Conservation (phyloP, 2,797 vertebrate species). For the Enoplosus armatus region DNA sequence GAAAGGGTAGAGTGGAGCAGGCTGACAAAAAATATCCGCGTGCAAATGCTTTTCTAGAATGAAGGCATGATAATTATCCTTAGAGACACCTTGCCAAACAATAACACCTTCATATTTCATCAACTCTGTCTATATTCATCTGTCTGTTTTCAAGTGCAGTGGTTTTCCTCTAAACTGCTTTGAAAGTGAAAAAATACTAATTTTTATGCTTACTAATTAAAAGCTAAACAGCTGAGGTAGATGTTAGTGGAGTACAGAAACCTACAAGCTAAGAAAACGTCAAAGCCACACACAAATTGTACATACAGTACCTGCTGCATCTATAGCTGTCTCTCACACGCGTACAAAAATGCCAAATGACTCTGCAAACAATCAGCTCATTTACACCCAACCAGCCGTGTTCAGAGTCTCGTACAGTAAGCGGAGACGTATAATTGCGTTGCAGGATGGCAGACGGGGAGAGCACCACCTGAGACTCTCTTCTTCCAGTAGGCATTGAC, state of each 20-base stretch:
- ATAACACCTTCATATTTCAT: constrained; percentile 24
- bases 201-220: neutral
- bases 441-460: constrained; percentile 36
- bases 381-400: constrained; percentile 43
- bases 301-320: constrained; percentile 22
- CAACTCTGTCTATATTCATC: constrained; percentile 8
- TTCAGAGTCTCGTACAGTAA: constrained; percentile 27
- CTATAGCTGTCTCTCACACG: constrained; percentile 21
- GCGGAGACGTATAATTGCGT: constrained; percentile 39
- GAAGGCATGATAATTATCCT: constrained; percentile 4
- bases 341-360: constrained; percentile 24
- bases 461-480: constrained; percentile 52
- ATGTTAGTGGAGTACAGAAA: constrained; percentile 4
- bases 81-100: neutral
- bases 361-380: constrained; percentile 45
- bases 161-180: neutral
- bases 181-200: neutral
- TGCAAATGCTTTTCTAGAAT: constrained; percentile 6
- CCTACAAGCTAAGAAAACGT: constrained; percentile 3
- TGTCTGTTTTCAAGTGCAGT: neutral
- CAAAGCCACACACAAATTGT: neutral
- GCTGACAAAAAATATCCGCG: constrained; percentile 21
- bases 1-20: constrained; percentile 38
- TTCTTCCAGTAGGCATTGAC: constrained; percentile 29
- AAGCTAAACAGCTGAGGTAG: neutral